Evolutionary conservation across 2,888 invertebrate species (phyloP), one percentile per base, ranked within the genome.

Genomic region (Portevinia maculata): DNA sequence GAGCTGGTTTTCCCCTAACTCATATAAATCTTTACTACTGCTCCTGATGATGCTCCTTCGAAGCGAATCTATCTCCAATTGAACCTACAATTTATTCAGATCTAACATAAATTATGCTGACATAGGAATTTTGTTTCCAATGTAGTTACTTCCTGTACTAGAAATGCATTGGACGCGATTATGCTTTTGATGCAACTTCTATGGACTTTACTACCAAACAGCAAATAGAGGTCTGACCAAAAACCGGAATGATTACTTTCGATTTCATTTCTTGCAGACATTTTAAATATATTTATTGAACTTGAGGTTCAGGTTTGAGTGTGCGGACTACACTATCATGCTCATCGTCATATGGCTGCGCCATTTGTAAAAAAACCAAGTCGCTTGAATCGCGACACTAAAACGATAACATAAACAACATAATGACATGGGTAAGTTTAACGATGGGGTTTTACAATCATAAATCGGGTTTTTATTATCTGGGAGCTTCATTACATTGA

Each of bases 231-330:
- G 19, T 28, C 15, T 15, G 9, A 44, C 21, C 39, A 17, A 1
- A 32, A 73, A 73, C 53, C 53, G 64, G 73, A 62, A 48, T 73
- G 39, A 34, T 44, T 46, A 73, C 73, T 73, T 73, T 73, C 73
- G 62, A 73, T 73, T 73, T 73, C 73, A 32, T 73, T 69, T 41
- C 34, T 37, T 71, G 57, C 48, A 48, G 59, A 37, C 60, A 60
- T n/a, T n/a, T 53, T 75, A 60, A 76, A 69, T 69, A 44, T 17
- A 69, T 69, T 41, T 55, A 9, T 78, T 70, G 78, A 78, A 55
- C 57, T 69, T 69, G 69, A 57, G 55, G 11, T 67, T 67, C 55
- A 37, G 55, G 67, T 67, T 67, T 64, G n/a, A 8, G 24, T 28
- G 32, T 52, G 39, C 30, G 7, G 19, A 34, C 41, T n/a, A n/a